phyloP scores from a whole-genome alignment of 2,797 vertebrate species.

The Chlorospingus flavigularis region DNA sequence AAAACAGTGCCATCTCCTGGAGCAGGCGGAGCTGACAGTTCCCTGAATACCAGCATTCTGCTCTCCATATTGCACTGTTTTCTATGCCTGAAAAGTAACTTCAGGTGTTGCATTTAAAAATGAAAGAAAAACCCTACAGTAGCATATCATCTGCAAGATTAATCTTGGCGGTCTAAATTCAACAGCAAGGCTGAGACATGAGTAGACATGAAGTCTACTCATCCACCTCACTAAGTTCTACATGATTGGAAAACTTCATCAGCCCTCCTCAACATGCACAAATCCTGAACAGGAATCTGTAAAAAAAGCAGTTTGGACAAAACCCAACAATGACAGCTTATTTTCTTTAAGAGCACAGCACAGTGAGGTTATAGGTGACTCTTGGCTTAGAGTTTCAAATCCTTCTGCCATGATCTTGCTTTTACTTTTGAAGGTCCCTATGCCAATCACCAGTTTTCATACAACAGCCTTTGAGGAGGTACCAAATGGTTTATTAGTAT shows the following conservation, averaged over 20 bases:
- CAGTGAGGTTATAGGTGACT: neutral
- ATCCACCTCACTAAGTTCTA: neutral
- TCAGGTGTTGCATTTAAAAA: neutral
- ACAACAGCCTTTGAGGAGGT: neutral
- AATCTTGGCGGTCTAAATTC: neutral
- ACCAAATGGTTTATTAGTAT: neutral
- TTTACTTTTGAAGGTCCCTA: neutral
- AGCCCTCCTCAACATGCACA: neutral
- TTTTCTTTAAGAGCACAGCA: neutral
- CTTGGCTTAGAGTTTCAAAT: neutral
- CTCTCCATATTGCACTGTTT: neutral
- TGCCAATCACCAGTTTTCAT: neutral
- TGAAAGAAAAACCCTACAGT: neutral
- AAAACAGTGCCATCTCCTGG: slow-evolving; percentile 38
- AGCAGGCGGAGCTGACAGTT: neutral
- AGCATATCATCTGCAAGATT: neutral
- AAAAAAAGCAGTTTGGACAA: neutral
- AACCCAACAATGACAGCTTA: neutral
- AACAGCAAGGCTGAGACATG: neutral
- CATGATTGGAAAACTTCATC: neutral
- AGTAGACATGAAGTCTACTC: too few species aligned
- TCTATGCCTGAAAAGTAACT: neutral
- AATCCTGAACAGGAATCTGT: neutral
- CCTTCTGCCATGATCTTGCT: neutral
- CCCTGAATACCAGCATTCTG: neutral